Base-by-base conservation (phyloP, 2,888 invertebrate species). In the Orchestes rusci region DNA sequence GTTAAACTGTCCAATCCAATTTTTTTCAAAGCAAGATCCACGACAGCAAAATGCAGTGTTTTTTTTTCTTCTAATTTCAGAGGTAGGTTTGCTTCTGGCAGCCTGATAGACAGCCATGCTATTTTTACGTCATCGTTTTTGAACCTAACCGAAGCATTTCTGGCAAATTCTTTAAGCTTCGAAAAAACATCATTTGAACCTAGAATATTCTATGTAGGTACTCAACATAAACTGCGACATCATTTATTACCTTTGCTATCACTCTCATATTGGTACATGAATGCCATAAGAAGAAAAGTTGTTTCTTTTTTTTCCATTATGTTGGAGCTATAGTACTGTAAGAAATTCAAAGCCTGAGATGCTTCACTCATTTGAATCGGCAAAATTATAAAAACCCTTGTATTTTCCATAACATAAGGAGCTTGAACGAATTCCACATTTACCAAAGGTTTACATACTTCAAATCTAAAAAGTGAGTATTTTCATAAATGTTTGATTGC, bases 341-440 rank as follows among this genome's bases (percentile, higher is more conserved):
- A 72, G 68, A 92, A 89, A 18, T 73, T 71, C 16, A 75, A 63
- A 3, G 80, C 79, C 39, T 78, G 75, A 2, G 70, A 64, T 16
- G 70, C 68, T 56, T 74, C 73, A 43, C 66, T 64, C 58, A 76
- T 70, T 60, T 77, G 74, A 3, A 87, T 73, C 0, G 84, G 81
- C 51, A 94, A 67, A 54, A 95, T 68, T 52, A 94, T 72, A 45
- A 82, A 79, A 3, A 95, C 76, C 53, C 88, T 75, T 4, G 85
- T 83, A 67, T 84, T 89, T 74, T 97, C 96, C 0, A 95, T 96
- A 1, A 96, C 95, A 70, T 95, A 96, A 0, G 94, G 95, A 64
- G 92, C 88, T 1, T 88, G 84, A 28, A 94, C 77, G 46, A 96
- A 80, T 63, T 95, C 91, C 5, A 92, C 87, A 46, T 82, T 80